Evolutionary conservation across 2,888 invertebrate species (phyloP), one percentile per base, ranked within the genome.

Genomic region (Apamea sordens): DNA sequence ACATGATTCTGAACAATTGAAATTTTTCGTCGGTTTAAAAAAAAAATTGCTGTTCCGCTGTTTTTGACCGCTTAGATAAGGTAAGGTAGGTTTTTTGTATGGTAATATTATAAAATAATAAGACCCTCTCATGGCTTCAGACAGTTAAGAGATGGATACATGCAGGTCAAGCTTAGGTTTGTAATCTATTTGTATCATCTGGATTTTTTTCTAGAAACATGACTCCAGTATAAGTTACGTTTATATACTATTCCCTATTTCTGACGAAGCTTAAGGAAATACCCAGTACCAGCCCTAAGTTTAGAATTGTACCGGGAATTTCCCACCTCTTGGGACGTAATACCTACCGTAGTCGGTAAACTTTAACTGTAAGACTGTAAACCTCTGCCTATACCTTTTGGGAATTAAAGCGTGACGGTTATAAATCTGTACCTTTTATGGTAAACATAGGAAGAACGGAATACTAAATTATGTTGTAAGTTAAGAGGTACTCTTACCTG

Each of bases 331-430:
- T 75, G 76, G 5, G 75, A 75, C 68, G n/a, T 63, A 64, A 50
- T 53, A 69, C 72, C n/a, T 53, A 69, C 72, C 24, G 21, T 69
- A 63, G 21, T 68, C 44, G 11, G 63, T 65, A 64, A 86, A 72
- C 68, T 72, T 70, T 73, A 65, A 84, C 64, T 73, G 63, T 74
- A 69, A 61, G 47, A 59, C 80, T 72, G 41, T 74, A 74, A 81
- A 81, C 71, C 65, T 67, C 85, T 72, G 63, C 71, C 50, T 41
- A 74, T 44, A 75, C 75, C 74, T 50, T 56, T 24, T 36, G 71
- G 68, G 68, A 64, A 63, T 63, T 63, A 44, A 64, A 24, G n/a
- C 71, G 47, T 72, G 67, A 71, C 61, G 18, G 70, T 50, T 71
- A 71, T 71, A 74, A 71, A 71, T 74, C 59, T 36, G 41, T 64